These are phyloP conservation scores for Ptilorrhoa leucosticta DNA, from an alignment of 2,113 vertebrate species.

Conservation along the genomic window DNA sequence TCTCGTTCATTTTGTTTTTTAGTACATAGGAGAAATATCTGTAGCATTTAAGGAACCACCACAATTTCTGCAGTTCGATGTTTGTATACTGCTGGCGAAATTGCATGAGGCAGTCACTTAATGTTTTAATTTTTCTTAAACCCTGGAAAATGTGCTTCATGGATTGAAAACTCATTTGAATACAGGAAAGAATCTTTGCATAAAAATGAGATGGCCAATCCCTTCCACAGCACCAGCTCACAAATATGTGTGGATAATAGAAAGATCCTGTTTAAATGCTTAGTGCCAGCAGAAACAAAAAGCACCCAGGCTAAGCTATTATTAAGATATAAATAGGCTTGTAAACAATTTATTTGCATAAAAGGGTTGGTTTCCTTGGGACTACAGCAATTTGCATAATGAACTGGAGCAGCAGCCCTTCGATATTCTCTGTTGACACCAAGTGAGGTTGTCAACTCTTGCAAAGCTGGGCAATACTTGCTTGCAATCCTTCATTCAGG, in stretches of 20 bases:
- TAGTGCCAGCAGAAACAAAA: constrained; percentile 13
- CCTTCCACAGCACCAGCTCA: not conserved
- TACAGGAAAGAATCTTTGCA: not conserved
- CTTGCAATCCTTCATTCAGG: not conserved
- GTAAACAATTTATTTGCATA: constrained; percentile 54
- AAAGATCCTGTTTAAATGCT: constrained; percentile 6
- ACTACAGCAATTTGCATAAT: constrained; percentile 47
- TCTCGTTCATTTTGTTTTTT: not conserved
- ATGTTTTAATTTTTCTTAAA: not conserved
- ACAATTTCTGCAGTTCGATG: not conserved
- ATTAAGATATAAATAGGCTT: constrained; percentile 55
- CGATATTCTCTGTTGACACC: not conserved
- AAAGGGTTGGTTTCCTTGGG: constrained; percentile 50
- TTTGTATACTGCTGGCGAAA: not conserved
- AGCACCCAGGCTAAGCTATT: not conserved
- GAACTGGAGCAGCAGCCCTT: not conserved
- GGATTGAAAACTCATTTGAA: not conserved
- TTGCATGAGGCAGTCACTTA: not conserved
- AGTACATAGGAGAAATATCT: not conserved
- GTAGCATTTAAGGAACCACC: not conserved
- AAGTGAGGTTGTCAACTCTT: not conserved
- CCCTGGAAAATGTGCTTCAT: not conserved
- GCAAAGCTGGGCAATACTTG: not conserved
- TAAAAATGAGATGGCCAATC: not conserved
- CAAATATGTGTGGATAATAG: not conserved